These are phyloP conservation scores for Anthonomus grandis DNA, from an alignment of 1,140 invertebrate species.

Conservation along the genomic window DNA sequence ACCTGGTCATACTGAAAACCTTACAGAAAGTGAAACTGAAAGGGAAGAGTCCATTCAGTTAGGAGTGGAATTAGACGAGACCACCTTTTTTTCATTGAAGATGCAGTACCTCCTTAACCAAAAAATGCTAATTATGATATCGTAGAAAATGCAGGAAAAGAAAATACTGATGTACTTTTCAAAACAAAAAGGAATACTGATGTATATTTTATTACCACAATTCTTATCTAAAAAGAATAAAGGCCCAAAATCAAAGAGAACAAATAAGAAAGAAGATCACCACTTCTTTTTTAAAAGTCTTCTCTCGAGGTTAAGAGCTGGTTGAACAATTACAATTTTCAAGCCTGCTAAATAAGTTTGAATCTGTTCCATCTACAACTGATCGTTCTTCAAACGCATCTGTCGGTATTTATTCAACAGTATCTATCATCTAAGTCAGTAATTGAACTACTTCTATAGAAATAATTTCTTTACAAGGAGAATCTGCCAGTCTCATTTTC, in stretches of 20 bases:
- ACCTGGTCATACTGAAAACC: background rate
- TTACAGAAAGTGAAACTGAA: no score
- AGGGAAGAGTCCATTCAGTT: background rate
- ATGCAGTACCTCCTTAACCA: background rate
- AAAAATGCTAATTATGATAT: background rate
- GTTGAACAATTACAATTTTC: conserved; percentile 2
- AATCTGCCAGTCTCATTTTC: no score
- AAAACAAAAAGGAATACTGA: background rate
- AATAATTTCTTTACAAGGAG: background rate
- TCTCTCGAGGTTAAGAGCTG: background rate
- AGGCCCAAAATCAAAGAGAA: background rate
- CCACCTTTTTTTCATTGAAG: background rate
- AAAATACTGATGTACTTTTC: background rate
- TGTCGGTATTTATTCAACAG: no score
- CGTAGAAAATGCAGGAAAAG: no score
- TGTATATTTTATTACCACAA: no score
- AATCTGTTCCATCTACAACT: no score
- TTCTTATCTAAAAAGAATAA: no score
- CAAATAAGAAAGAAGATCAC: background rate
- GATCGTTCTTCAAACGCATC: background rate
- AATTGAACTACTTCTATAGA: no score
- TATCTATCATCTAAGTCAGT: no score
- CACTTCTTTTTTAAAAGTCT: background rate
- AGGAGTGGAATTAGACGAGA: background rate
- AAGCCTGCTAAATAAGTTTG: background rate